Base-by-base conservation (phyloP, 2,888 invertebrate species). In the Prosapia bicincta region DNA sequence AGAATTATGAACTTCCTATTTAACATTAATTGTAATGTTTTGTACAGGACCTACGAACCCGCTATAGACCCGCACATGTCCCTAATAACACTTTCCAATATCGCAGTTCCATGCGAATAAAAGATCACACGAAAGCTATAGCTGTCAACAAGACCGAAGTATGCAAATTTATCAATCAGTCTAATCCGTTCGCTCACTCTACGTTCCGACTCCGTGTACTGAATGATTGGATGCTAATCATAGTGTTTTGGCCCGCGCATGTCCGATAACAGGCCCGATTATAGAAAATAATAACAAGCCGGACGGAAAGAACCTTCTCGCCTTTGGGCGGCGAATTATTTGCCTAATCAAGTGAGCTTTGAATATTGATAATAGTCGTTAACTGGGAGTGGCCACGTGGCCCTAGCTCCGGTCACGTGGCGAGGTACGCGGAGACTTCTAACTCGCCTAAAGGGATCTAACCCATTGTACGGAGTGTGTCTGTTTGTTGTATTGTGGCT, bases 401-500 rank as follows among this genome's bases (percentile, higher is more conserved):
- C 54, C 20, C 20, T 2, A 54, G 54, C 54, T 54, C 5, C 3
- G 5, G 54, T 54, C 54, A 13, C 54, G 54, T 54, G 54, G n/a
- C 54, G 20, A 3, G 13, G 20, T 54, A 5, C 20, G 54, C 5
- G 54, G 54, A 20, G 20, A 54, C 54, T 38, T 38, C 38, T 38
- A 38, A 13, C 38, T 38, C 38, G 38, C 38, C 38, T 54, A 54
- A 20, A 54, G 54, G 54, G 54, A 54, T 54, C 54, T 20, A 54
- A 2, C 54, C 54, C 20, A 54, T 54, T 54, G 54, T 54, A 69
- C 24, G 28, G 20, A 74, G 69, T 69, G 69, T 74, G 74, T 74
- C 69, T 65, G 69, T 74, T 69, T 74, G 54, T 54, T 54, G 74
- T 74, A 74, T 74, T 74, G 74, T 66, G 74, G 74, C 74, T 69